Evolutionary conservation across 2,113 vertebrate species (phyloP), one percentile per base, ranked within the genome.

Genomic region (Cololabis saira): DNA sequence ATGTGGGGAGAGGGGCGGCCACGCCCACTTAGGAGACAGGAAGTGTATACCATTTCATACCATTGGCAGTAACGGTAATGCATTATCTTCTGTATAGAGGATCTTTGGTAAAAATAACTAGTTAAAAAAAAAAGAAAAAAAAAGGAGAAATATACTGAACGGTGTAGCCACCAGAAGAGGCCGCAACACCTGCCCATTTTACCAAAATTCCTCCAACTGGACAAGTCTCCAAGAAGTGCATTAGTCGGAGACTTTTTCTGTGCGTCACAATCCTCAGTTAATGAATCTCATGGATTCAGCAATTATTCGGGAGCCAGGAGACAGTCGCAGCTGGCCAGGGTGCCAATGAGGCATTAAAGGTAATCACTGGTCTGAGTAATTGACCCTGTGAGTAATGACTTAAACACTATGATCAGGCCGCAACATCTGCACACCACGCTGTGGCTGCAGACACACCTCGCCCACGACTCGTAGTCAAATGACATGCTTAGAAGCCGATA

Each of bases 331-430:
- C 57, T 80, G 52, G 65, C 52, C 71, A 57, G 66, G 71, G 64
- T 77, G 73, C 72, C 71, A 71, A 43, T 75, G 69, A 61, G 62
- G 80, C 63, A 83, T 84, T 88, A 82, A 47, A 58, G 77, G 65
- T 88, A 87, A 90, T 86, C 77, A 87, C 73, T 75, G 77, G 69
- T 86, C 77, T 86, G 71, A 64, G 57, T 87, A 89, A 85, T 80
- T 90, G 86, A 76, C 83, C 80, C 67, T 76, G 19, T 85, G 76
- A 83, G 87, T 74, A 89, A 87, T 56, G 76, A 83, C 71, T 87
- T 90, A 89, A 91, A 87, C 62, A 91, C 85, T 86, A 84, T 89
- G 83, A 88, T 91, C 80, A 86, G 74, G 86, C 78, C 83, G 59
- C 85, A 83, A 15, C 68, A 67, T 73, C 79, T 89, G 80, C 71